phyloP scores from a whole-genome alignment of 2,113 vertebrate species.

The Corvus cornix region DNA sequence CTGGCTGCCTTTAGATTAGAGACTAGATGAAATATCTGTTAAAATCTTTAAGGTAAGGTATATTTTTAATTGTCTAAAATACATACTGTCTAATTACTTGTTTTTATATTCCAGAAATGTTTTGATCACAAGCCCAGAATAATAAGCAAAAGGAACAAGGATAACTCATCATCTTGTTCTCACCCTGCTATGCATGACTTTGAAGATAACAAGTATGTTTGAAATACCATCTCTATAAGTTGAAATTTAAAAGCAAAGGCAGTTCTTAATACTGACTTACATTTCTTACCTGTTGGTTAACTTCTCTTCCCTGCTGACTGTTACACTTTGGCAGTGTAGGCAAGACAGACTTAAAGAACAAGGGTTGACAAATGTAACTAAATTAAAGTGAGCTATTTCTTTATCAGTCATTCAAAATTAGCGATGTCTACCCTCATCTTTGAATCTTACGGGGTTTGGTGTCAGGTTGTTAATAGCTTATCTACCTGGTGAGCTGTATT shows the following conservation, averaged over 20 bases:
- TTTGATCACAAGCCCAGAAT: conserved; percentile 99
- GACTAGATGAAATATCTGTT: not conserved
- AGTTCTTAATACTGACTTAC: not conserved
- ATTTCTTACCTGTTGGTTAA: not conserved
- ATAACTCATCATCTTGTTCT: conserved; percentile 88
- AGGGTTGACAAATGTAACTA: not conserved
- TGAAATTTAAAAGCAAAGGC: not conserved
- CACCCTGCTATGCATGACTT: conserved; percentile 93
- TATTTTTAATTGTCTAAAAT: not conserved
- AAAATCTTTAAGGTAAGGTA: not conserved
- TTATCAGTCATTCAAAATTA: not conserved
- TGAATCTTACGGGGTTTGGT: not conserved
- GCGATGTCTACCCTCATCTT: not conserved
- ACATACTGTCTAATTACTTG: not conserved
- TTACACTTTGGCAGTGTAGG: not conserved
- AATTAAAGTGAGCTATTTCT: not conserved
- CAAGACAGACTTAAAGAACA: not conserved
- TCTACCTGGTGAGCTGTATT: not conserved
- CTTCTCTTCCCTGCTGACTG: not conserved
- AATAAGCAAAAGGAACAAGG: conserved; percentile 97
- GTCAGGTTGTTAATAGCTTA: not conserved
- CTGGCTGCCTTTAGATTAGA: not conserved
- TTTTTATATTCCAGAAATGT: conserved; percentile 86
- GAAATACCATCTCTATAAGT: not conserved
- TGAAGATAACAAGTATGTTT: conserved; percentile 93